Conservation (phyloP, 2,113 vertebrate genomes). For the Brachypodius melanocephalos region DNA sequence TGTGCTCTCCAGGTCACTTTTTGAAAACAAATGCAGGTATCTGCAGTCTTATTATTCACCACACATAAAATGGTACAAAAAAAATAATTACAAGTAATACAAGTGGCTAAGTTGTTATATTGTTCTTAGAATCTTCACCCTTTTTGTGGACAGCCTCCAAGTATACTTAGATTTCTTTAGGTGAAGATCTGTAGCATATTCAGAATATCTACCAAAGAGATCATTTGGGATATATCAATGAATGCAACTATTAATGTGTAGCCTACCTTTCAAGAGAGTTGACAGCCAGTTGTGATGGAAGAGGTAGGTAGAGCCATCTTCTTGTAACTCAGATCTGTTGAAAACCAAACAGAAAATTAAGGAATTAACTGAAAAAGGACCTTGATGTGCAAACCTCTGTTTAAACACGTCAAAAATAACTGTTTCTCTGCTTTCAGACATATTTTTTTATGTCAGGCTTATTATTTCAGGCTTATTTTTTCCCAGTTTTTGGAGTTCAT, state of each 20-base stretch:
- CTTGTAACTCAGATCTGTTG: background rate
- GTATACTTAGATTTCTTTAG: background rate
- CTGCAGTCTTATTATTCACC: background rate
- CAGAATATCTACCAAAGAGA: background rate
- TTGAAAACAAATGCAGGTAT: background rate
- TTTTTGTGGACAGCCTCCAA: background rate
- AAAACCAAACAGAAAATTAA: background rate
- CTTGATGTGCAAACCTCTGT: background rate
- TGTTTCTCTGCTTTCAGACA: background rate
- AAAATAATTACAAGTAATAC: background rate
- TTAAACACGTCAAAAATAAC: background rate
- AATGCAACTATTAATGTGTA: background rate
- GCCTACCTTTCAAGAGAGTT: background rate
- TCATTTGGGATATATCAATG: background rate
- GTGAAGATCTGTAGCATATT: background rate
- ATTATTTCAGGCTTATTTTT: background rate
- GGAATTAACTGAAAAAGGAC: background rate
- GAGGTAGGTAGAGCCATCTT: background rate
- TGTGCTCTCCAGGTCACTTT: background rate
- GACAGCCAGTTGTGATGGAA: background rate
- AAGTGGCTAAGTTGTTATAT: background rate
- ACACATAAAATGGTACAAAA: background rate
- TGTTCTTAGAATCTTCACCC: background rate
- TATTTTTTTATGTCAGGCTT: background rate
- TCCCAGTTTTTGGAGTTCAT: background rate